These are phyloP conservation scores for Seriola dumerili DNA, from an alignment of 2,113 vertebrate genomes.

Conservation along the genomic window DNA sequence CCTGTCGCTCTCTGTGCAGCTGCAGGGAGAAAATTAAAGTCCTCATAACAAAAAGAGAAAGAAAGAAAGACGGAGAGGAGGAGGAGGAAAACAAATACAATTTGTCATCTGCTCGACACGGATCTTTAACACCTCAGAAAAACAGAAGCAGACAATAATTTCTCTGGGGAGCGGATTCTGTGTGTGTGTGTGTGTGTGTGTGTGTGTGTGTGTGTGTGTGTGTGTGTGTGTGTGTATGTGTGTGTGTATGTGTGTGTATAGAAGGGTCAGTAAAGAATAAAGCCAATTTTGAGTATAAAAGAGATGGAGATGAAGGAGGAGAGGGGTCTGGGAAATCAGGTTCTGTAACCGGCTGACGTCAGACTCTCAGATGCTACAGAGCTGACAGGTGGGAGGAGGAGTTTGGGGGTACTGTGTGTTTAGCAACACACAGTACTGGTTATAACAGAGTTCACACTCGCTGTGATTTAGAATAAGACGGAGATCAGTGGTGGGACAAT, in stretches of 20 bases:
- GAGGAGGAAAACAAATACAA: not conserved
- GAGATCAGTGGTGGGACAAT: not conserved
- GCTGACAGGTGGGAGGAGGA: no score
- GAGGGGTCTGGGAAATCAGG: not conserved
- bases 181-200: no score
- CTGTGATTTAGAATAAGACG: not conserved
- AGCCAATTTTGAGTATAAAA: not conserved
- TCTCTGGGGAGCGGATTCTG: not conserved
- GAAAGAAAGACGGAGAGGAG: not conserved
- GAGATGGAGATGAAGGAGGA: not conserved
- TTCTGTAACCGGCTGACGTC: not conserved
- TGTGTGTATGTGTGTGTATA: not conserved
- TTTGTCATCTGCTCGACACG: not conserved
- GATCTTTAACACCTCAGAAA: not conserved
- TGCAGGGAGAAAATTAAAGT: not conserved
- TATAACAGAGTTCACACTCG: not conserved
- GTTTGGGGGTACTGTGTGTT: no score
- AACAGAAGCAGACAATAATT: not conserved
- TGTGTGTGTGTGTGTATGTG: no score
- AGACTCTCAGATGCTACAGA: not conserved
- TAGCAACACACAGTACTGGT: no score
- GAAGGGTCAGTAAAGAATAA: slow-evolving; percentile 3
- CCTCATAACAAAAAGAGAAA: not conserved
- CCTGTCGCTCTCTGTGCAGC: not conserved
- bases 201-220: slow-evolving; percentile 1